Evolutionary conservation across 37 sponge, comb jelly and placozoan species (phyloP).

Genomic region (Cladorhizidae sp.): DNA sequence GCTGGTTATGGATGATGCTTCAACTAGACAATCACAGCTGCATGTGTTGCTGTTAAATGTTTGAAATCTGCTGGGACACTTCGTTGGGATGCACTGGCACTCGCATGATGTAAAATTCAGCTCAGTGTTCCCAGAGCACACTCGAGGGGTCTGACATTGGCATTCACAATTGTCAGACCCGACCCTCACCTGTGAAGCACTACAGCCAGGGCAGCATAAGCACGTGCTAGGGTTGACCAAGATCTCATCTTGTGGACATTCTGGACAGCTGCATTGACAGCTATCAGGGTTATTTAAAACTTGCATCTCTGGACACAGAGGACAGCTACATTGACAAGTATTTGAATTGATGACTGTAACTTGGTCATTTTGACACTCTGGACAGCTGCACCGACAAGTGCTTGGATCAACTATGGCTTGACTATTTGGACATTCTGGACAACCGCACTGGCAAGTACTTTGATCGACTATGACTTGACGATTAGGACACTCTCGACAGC

Average conservation of each 20-base stretch:
- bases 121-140: background rate
- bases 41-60: slow-evolving; percentile 22
- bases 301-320: background rate
- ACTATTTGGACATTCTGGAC: background rate
- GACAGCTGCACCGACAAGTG: background rate
- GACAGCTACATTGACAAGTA: slow-evolving; percentile 33
- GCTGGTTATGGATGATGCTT: background rate
- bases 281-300: background rate
- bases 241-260: background rate
- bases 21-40: slow-evolving; percentile 30
- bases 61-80: slow-evolving; percentile 17
- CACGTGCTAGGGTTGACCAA: background rate
- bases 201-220: background rate
- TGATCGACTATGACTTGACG: background rate
- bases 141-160: slow-evolving; percentile 13
- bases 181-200: background rate
- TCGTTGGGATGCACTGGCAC: slow-evolving; percentile 13
- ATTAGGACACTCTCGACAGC: slow-evolving; percentile 8
- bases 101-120: background rate
- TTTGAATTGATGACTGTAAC: background rate
- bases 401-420: background rate
- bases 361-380: background rate
- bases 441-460: background rate
- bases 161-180: slow-evolving; percentile 31
- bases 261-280: slow-evolving; percentile 12